Percentiles rank a stretch among this genome's conserved stretches.
Conservation (phyloP, 1,140 invertebrate genomes). For the Lasioglossum baleicum region DNA sequence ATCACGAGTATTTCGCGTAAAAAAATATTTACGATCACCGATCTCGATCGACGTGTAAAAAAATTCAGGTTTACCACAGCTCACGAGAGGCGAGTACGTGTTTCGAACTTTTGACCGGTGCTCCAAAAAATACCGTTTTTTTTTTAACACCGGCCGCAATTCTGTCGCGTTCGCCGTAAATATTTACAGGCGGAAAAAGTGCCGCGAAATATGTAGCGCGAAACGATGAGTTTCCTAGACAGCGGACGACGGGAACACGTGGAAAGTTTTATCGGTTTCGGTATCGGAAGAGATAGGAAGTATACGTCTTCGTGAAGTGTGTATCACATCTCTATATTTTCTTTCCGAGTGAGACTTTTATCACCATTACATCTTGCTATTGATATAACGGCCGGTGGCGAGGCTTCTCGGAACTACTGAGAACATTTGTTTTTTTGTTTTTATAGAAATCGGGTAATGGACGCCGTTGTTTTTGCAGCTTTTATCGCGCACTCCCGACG, state of each 20-base stretch:
- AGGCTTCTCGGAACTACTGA: no score
- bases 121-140: no score
- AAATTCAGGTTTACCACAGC: no score
- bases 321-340: neutral
- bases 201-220: neutral
- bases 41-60: no score
- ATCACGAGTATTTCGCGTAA: no score
- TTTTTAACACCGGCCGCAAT: no score
- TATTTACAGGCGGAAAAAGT: neutral
- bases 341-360: neutral
- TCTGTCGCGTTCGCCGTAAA: no score
- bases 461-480: neutral
- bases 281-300: neutral
- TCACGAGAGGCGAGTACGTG: no score
- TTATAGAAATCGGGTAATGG: neutral
- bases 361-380: neutral
- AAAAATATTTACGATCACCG: no score
- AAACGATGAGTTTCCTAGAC: neutral
- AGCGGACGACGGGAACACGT: neutral
- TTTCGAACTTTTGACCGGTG: no score
- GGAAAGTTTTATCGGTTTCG: conserved; percentile 21
- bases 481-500: neutral
- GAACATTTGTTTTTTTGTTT: neutral
- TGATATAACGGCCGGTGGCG: neutral
- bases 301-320: neutral